Conservation (phyloP, 2,797 vertebrate genomes). For the Lepus oiostolus region DNA sequence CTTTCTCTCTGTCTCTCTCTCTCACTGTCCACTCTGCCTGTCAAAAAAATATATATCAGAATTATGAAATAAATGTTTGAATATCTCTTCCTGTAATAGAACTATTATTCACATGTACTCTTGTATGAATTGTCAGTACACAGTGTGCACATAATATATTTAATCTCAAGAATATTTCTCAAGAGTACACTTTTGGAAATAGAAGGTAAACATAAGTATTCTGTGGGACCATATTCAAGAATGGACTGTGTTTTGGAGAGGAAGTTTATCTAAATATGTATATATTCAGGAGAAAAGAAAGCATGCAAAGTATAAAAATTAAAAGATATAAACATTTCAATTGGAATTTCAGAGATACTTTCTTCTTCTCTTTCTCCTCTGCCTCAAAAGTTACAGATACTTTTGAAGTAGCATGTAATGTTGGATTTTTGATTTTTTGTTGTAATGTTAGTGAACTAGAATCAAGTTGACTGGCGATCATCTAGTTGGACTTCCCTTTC, state of each 20-base stretch:
- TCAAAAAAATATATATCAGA: neutral
- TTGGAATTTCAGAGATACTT: conserved; percentile 73
- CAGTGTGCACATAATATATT: conserved; percentile 49
- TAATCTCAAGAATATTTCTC: conserved; percentile 60
- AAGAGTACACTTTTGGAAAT: conserved; percentile 48
- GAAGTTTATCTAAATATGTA: conserved; percentile 35
- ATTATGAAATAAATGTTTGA: conserved; percentile 25
- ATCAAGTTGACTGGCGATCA: conserved; percentile 14
- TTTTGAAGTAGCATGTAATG: conserved; percentile 90
- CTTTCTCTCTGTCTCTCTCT: too few relatives aligned
- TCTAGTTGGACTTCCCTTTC: conserved; percentile 91
- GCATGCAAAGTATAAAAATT: conserved; percentile 75
- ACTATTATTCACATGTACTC: neutral
- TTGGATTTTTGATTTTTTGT: conserved; percentile 89
- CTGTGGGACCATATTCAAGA: conserved; percentile 49
- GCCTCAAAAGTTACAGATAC: conserved; percentile 94
- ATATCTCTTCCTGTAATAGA: conserved; percentile 1
- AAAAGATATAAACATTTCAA: conserved; percentile 65
- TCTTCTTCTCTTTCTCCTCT: conserved; percentile 89
- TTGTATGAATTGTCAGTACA: conserved; percentile 32
- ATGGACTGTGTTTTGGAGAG: conserved; percentile 24
- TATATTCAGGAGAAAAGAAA: conserved; percentile 52
- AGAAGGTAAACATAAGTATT: conserved; percentile 39
- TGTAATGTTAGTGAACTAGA: conserved; percentile 85
- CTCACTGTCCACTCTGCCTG: too few relatives aligned